These are phyloP conservation scores for Catocala sponsa DNA, from an alignment of 2,888 invertebrate species.

Conservation along the genomic window DNA sequence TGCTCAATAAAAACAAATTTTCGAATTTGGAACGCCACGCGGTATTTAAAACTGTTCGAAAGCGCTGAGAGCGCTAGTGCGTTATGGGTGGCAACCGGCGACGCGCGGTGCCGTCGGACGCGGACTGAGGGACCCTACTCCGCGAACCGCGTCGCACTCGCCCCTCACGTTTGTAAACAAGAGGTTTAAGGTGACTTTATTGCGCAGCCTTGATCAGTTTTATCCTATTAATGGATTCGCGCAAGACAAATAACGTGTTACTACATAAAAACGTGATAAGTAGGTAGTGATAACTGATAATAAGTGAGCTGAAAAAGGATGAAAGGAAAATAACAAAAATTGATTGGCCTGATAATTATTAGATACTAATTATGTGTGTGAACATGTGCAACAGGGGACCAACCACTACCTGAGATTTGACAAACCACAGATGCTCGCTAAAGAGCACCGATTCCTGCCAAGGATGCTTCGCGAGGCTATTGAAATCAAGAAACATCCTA, in stretches of 20 bases:
- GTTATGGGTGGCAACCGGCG: slow-evolving; percentile 38
- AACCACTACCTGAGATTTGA: too few relatives aligned
- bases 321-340: slow-evolving; percentile 1
- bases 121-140: slow-evolving; percentile 54
- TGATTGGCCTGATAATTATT: too few relatives aligned
- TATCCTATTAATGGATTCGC: slow-evolving; percentile 23
- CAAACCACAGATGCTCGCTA: too few relatives aligned
- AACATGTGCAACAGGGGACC: too few relatives aligned
- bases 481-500: too few relatives aligned
- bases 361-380: too few relatives aligned
- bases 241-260: slow-evolving; percentile 38
- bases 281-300: not conserved
- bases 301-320: not conserved
- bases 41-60: slow-evolving; percentile 27
- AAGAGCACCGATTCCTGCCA: too few relatives aligned
- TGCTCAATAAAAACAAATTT: slow-evolving; percentile 30
- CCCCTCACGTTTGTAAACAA: slow-evolving; percentile 52
- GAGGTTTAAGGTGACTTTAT: slow-evolving; percentile 33
- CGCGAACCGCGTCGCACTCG: slow-evolving; percentile 17
- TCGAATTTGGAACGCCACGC: slow-evolving; percentile 57
- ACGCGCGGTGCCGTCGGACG: slow-evolving; percentile 50
- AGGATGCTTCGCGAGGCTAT: too few relatives aligned
- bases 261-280: slow-evolving; percentile 20
- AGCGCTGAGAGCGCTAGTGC: slow-evolving; percentile 39
- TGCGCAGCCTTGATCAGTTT: slow-evolving; percentile 29